phyloP scores from a whole-genome alignment of 1,140 invertebrate genomes.

The Triops longicaudatus region DNA sequence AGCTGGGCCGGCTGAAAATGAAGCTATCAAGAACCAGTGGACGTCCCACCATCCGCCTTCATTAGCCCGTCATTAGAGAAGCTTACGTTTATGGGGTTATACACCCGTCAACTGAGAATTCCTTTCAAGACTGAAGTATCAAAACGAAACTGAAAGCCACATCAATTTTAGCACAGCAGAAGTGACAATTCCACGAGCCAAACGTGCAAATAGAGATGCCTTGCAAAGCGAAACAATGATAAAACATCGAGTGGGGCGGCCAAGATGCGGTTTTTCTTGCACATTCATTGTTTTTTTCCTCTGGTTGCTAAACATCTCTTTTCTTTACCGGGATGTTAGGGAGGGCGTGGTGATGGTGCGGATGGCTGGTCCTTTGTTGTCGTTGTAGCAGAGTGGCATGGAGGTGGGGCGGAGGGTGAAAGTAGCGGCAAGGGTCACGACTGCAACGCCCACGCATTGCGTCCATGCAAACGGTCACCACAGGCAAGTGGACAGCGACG shows the following conservation, averaged over 20 bases:
- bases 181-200: no score
- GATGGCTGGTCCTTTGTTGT: conserved; percentile 61
- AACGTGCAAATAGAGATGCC: not conserved
- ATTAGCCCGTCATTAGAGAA: no score
- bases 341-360: conserved; percentile 36
- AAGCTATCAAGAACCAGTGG: no score
- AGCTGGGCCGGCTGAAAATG: no score
- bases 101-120: no score
- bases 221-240: not conserved
- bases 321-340: conserved; percentile 27
- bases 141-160: no score
- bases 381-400: conserved; percentile 60
- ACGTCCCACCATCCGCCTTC: no score
- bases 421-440: conserved; percentile 93
- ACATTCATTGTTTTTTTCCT: not conserved
- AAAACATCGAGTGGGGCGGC: not conserved
- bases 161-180: no score
- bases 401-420: conserved; percentile 94
- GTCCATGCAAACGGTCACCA: conserved; percentile 95
- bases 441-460: conserved; percentile 93
- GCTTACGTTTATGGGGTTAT: no score
- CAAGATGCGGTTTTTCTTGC: not conserved
- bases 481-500: not conserved
- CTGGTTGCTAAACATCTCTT: not conserved
- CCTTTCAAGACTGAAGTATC: no score